Evolutionary conservation across 1,140 invertebrate genomes (phyloP), one percentile per base, ranked within the genome.

Genomic region (Whitmania pigra): DNA sequence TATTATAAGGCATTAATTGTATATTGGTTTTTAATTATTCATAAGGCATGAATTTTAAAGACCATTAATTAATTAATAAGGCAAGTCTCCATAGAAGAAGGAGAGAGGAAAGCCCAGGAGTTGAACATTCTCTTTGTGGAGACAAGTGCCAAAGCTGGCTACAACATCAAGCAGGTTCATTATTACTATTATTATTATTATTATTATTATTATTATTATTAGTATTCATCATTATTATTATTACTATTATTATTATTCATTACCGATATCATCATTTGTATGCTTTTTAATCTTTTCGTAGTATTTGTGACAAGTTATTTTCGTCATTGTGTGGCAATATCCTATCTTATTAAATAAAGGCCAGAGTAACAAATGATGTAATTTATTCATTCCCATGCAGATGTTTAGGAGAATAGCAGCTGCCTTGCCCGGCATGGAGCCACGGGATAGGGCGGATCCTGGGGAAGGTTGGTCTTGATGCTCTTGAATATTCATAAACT

Each of bases 41-140:
- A 15, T 63, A 13, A 20, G 2, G 5, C 25, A 25, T 75, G 77
- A 18, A 3, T 36, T 36, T 36, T 36, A 36, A 36, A 6, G 31
- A 36, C 6, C 31, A 6, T 36, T 75, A 70, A 73, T 75, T 25
- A n/a, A 22, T 63, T 63, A 3, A n/a, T 63, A 13, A 85, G 85
- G 77, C 85, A 88, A 88, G 95, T 99, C 68, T 92, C 91, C 71
- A 97, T 94, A 66, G 97, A 99, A 84, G 95, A 98, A 81, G 95
- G 94, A 0, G 94, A 98, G 83, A 86, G 92, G 75, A 98, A 97
- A 86, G 94, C 95, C 71, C 96, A 95, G 85, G 95, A 98, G 84
- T 86, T 98, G 76, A 97, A 97, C 87, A 95, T 98, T 43, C 98
- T 98, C 94, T 99, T 99, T 85, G 98, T 99, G 78, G 97, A 99